Conservation (phyloP, 2,888 invertebrate species). For the Aspidapion aeneum region DNA sequence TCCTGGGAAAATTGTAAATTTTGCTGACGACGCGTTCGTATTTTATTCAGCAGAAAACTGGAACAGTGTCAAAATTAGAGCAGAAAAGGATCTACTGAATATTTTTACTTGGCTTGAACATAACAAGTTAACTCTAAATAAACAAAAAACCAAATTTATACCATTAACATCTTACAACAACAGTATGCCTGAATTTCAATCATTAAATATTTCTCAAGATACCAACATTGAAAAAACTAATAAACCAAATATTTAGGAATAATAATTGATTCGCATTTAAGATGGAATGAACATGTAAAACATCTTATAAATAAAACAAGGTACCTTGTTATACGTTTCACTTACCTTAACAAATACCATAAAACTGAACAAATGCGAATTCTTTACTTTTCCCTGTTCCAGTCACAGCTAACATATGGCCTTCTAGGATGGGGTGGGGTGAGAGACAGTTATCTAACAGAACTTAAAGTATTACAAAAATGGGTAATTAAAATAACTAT, state of each 20-base stretch:
- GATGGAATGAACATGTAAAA: too few species aligned
- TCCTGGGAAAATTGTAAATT: neutral
- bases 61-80: neutral
- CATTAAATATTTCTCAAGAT: neutral
- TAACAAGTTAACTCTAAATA: neutral
- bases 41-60: neutral
- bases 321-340: too few species aligned
- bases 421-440: too few species aligned
- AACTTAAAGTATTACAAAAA: neutral
- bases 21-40: neutral
- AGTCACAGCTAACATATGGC: too few species aligned
- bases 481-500: too few species aligned
- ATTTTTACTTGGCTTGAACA: neutral
- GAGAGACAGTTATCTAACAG: neutral
- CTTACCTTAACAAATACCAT: too few species aligned
- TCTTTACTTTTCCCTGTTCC: too few species aligned
- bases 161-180: neutral
- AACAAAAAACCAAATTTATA: neutral
- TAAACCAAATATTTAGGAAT: too few species aligned
- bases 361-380: too few species aligned
- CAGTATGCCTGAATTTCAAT: neutral
- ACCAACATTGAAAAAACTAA: too few species aligned
- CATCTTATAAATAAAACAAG: too few species aligned
- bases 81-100: neutral
- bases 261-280: too few species aligned